A percentile compares a stretch with the other conserved stretches of the same genome.
These are phyloP conservation scores for Brachypodius melanocephalos DNA, from an alignment of 2,113 vertebrate genomes.

Conservation along the genomic window DNA sequence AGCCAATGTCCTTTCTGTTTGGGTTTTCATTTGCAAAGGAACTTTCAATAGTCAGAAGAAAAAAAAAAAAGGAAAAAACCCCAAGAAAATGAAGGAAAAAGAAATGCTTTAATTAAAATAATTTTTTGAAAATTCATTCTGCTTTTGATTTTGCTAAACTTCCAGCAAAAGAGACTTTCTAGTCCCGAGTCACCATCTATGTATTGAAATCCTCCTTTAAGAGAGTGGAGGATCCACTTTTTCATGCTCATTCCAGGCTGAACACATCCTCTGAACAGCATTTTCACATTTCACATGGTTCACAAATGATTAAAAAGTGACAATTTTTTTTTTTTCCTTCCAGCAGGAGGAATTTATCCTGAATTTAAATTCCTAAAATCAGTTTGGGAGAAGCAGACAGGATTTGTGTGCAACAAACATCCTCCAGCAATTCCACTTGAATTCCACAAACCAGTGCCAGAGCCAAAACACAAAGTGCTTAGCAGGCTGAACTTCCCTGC, in stretches of 20 bases:
- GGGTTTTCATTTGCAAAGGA: neutral
- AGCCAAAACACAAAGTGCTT: conserved; percentile 26
- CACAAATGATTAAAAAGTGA: neutral
- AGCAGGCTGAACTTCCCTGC: neutral
- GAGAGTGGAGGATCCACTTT: neutral
- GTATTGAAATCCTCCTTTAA: neutral
- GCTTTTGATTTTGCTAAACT: neutral
- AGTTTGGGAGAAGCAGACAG: neutral
- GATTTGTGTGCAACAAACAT: conserved; percentile 33
- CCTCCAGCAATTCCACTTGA: conserved; percentile 54
- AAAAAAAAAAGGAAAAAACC: neutral
- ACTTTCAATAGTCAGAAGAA: neutral
- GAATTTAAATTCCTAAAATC: neutral
- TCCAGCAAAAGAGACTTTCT: neutral
- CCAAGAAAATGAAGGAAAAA: neutral
- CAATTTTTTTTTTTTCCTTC: neutral
- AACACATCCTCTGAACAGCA: neutral
- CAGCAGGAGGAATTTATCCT: neutral
- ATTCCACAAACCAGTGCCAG: conserved; percentile 19
- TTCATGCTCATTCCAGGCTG: neutral
- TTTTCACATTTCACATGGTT: neutral
- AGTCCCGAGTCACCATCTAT: neutral
- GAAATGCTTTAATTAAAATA: neutral
- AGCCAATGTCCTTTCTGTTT: neutral
- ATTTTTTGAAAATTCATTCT: neutral